Evolutionary conservation across 2,888 invertebrate genomes (phyloP).

Genomic region (Horisme vitalbata): DNA sequence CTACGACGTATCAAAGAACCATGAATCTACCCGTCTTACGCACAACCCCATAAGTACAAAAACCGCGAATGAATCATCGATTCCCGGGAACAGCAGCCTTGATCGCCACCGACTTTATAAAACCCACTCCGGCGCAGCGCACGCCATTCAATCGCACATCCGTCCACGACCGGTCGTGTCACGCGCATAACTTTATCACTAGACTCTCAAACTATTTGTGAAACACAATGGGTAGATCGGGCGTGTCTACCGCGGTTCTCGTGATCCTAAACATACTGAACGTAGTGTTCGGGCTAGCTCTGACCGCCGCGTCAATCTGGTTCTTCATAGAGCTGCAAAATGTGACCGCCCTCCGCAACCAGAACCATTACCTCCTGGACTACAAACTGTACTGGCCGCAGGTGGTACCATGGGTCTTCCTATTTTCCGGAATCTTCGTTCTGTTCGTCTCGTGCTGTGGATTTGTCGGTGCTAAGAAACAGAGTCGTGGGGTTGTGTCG

Average conservation of each 20-base stretch:
- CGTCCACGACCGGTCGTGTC: slow-evolving; percentile 20
- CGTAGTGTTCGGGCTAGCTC: slow-evolving; percentile 52
- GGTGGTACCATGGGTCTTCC: slow-evolving; percentile 71
- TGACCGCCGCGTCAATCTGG: slow-evolving; percentile 61
- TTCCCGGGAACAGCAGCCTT: slow-evolving; percentile 23
- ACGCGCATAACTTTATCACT: too few relatives aligned
- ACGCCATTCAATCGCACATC: slow-evolving; percentile 28
- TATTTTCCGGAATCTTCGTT: slow-evolving; percentile 58
- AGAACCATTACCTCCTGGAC: slow-evolving; percentile 69
- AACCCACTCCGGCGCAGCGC: not conserved
- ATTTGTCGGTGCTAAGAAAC: slow-evolving; percentile 57
- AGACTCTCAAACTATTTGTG: too few relatives aligned
- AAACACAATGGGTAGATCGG: slow-evolving; percentile 42
- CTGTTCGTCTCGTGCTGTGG: slow-evolving; percentile 62
- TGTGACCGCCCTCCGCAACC: slow-evolving; percentile 59
- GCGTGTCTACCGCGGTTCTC: slow-evolving; percentile 40
- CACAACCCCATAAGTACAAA: slow-evolving; percentile 22
- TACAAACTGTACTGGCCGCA: slow-evolving; percentile 76
- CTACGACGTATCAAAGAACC: too few relatives aligned
- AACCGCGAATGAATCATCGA: slow-evolving; percentile 24
- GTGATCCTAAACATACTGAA: slow-evolving; percentile 58
- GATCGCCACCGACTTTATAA: slow-evolving; percentile 24
- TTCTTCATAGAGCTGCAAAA: slow-evolving; percentile 62
- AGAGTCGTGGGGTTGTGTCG: slow-evolving; percentile 50
- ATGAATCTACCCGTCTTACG: slow-evolving; percentile 16